Evolutionary conservation across 1,140 invertebrate species (phyloP), one percentile per base, ranked within the genome.

Genomic region (Atta texana): DNA sequence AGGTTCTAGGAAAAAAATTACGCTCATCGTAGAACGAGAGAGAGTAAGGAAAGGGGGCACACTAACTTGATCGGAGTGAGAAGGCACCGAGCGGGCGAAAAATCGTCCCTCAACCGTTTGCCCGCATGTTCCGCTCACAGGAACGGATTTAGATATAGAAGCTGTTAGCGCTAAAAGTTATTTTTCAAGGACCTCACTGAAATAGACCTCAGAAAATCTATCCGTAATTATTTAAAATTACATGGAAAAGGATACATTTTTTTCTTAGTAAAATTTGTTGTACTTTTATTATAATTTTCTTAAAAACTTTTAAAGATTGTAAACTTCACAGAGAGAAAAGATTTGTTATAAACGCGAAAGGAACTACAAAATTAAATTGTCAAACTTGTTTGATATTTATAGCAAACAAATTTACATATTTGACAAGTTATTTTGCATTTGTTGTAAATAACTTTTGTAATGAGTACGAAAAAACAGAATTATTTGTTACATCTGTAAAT

Each of bases 1-100:
- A 74, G 64, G 82, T 66, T 74, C 72, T 75, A 59, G 59, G 82
- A 68, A 77, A 87, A 85, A 75, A 87, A 86, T 85, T 84, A 63
- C 49, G 57, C 51, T 86, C 61, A 49, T 66, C 61, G 59, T 69
- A 86, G 69, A 74, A 75, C n/a, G n/a, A 74, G 81, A 74, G 81
- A 49, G 86, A 39, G 66, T 39, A 31, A 49, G 24, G 53, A 31
- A 28, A 39, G 18, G 16, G 55, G 39, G 24, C 16, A 24, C 16
- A 4, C 57, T 24, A 16, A 28, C 24, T 61, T 39, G 39, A 63
- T 84, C 39, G 57, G 6, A 59, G 80, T 51, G 57, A 84, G 69
- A 51, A 68, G 51, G 80, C 80, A 61, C 12, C 18, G 53, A 59
- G 69, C 69, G 69, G 69, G 69, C 55, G 80, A 84, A 84, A 84